Percentiles rank a stretch among this genome's conserved stretches.
Evolutionary conservation across 2,888 invertebrate species (phyloP).

Genomic region (Stenichneumon culpator): DNA sequence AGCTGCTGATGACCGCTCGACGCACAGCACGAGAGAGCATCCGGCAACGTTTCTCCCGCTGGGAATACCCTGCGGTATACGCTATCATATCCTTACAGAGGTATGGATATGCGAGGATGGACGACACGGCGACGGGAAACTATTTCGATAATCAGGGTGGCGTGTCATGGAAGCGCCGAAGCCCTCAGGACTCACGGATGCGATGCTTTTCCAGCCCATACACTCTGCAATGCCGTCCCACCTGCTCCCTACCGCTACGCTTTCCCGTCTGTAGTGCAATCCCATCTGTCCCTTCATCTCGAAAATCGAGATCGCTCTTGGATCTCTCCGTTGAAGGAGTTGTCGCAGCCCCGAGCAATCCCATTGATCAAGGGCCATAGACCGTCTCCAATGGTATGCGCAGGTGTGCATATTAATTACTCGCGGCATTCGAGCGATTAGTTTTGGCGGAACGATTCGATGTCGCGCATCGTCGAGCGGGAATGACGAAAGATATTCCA

Average conservation of each 20-base stretch:
- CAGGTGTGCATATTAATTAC: not conserved
- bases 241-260: not conserved
- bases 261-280: conserved; percentile 10
- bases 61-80: conserved; percentile 57
- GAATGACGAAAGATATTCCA: not conserved
- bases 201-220: not conserved
- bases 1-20: conserved; percentile 61
- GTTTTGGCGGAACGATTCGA: too few species aligned
- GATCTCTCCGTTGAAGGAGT: conserved; percentile 37
- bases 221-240: not conserved
- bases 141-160: conserved; percentile 68
- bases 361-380: not conserved
- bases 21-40: conserved; percentile 27
- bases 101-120: conserved; percentile 54
- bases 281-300: conserved; percentile 36
- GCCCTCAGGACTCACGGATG: conserved; percentile 33
- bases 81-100: conserved; percentile 33
- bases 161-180: conserved; percentile 54
- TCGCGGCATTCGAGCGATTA: too few species aligned
- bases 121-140: conserved; percentile 61
- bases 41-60: conserved; percentile 50
- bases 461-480: not conserved
- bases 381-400: not conserved
- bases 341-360: conserved; percentile 10
- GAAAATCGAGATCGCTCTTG: conserved; percentile 26